phyloP scores from a whole-genome alignment of 2,888 invertebrate species.

The Autographa gamma region DNA sequence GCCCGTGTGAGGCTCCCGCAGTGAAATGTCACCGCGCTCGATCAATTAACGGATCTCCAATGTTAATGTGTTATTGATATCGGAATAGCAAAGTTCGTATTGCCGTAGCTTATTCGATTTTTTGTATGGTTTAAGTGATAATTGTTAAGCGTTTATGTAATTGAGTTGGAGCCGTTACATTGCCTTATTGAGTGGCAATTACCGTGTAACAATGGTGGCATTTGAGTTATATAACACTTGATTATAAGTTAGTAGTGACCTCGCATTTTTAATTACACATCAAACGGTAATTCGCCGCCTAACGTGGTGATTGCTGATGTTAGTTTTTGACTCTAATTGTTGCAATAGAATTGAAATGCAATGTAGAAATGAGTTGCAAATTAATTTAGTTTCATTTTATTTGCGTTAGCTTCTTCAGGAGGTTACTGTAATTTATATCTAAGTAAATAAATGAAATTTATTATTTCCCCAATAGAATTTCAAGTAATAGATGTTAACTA shows the following conservation, averaged over 20 bases:
- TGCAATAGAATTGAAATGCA: background rate
- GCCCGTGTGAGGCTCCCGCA: constrained; percentile 78
- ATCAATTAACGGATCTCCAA: constrained; percentile 83
- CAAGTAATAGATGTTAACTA: too few species aligned
- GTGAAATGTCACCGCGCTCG: constrained; percentile 87
- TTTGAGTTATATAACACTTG: constrained; percentile 30
- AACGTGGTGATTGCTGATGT: constrained; percentile 1
- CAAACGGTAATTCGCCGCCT: background rate
- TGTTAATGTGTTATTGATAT: constrained; percentile 83
- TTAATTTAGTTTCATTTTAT: background rate
- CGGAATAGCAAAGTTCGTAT: constrained; percentile 72
- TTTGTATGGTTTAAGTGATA: constrained; percentile 59
- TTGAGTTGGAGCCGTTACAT: constrained; percentile 34
- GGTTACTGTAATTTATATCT: too few species aligned
- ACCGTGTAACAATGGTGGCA: constrained; percentile 27
- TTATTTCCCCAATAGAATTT: too few species aligned
- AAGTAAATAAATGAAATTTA: too few species aligned
- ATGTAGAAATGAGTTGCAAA: background rate
- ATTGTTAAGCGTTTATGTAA: constrained; percentile 44
- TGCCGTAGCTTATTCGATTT: constrained; percentile 73
- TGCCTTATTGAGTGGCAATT: constrained; percentile 22
- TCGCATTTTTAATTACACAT: constrained; percentile 10
- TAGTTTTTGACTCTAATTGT: background rate
- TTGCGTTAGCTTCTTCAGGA: background rate
- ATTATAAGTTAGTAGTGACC: constrained; percentile 25